These are phyloP conservation scores for Nemoura dubitans DNA, from an alignment of 2,888 invertebrate species.

Conservation along the genomic window DNA sequence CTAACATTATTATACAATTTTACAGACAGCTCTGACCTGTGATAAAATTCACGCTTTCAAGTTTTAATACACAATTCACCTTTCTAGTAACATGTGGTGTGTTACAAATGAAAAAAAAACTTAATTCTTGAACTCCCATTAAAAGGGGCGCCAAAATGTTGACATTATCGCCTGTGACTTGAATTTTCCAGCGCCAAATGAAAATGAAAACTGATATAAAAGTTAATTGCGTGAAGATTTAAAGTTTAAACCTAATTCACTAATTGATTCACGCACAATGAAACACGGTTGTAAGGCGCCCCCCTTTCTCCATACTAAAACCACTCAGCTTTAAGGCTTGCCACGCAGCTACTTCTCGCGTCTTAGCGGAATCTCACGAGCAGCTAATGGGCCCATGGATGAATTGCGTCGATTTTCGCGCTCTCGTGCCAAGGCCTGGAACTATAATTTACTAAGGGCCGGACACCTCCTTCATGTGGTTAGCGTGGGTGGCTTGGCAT, in stretches of 20 bases:
- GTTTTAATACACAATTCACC: too few relatives aligned
- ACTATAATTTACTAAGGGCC: background rate
- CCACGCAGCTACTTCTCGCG: background rate
- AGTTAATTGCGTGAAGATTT: slow-evolving; percentile 7
- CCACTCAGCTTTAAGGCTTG: background rate
- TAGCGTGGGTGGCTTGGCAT: background rate
- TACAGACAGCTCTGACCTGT: too few relatives aligned
- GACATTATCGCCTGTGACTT: background rate
- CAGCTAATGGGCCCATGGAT: background rate
- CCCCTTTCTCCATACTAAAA: background rate
- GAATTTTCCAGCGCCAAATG: background rate
- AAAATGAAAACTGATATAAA: background rate
- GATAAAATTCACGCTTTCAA: too few relatives aligned
- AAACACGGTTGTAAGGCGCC: background rate
- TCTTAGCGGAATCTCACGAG: background rate
- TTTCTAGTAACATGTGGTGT: too few relatives aligned
- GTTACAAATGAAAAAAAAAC: too few relatives aligned
- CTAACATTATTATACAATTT: too few relatives aligned
- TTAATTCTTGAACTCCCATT: too few relatives aligned
- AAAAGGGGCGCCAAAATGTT: too few relatives aligned
- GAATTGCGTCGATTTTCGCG: background rate
- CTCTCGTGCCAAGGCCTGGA: background rate
- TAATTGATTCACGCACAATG: background rate
- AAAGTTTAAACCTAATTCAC: background rate
- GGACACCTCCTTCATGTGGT: background rate